phyloP scores from a whole-genome alignment of 2,113 vertebrate genomes.

The Crotophaga sulcirostris region DNA sequence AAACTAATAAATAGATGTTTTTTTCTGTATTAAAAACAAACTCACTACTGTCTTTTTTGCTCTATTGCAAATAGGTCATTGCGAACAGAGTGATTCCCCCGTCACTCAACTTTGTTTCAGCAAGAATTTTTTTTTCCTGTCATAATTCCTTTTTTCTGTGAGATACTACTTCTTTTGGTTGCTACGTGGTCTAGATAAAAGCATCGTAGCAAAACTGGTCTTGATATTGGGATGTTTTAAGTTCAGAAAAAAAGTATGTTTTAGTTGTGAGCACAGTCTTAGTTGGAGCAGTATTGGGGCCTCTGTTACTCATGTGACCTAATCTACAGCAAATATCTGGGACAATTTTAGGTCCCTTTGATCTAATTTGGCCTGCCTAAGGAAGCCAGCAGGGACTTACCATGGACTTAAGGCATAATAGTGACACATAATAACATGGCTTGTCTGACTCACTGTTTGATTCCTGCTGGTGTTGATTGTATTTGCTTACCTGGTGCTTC shows the following conservation, averaged over 20 bases:
- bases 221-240: not conserved
- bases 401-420: not conserved
- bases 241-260: not conserved
- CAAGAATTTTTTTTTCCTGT: not conserved
- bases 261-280: not conserved
- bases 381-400: not conserved
- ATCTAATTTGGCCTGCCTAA: not conserved
- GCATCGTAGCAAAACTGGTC: fast-evolving
- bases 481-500: not conserved
- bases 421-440: not conserved
- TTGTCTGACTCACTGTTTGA: not conserved
- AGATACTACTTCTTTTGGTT: not conserved
- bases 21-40: not conserved
- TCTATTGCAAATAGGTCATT: not conserved
- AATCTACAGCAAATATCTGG: not conserved
- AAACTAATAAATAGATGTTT: fast-evolving
- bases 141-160: not conserved
- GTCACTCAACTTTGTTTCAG: not conserved
- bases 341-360: not conserved
- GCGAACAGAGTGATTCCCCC: not conserved
- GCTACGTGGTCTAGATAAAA: not conserved
- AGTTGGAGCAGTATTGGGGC: not conserved
- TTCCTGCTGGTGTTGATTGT: not conserved
- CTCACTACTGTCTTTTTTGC: not conserved
- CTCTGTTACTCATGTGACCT: not conserved